Base-by-base conservation (phyloP, 2,888 invertebrate species). In the Orthosia cruda region DNA sequence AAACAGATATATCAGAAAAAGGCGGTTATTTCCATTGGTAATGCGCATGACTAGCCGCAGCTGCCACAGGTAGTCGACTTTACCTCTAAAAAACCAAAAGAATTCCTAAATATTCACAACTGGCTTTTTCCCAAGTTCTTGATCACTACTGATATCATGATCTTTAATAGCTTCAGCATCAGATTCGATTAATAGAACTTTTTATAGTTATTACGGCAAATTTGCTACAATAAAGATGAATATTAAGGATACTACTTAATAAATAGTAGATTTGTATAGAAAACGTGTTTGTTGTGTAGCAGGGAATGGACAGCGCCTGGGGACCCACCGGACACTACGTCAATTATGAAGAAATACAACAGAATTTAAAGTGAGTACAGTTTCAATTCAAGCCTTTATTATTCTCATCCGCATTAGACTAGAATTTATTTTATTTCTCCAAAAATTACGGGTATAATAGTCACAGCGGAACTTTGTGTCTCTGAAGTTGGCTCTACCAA, bases 311-410 rank as follows among this genome's bases (percentile, higher is more conserved):
- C 84, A 95, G 96, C 84, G 96, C 97, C 9, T 97, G 96, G 96
- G 97, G 97, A 52, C 95, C 96, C 0, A 93, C 95, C 59, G 97
- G 97, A 4, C 98, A 98, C 92, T 98, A 98, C 93, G 98, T 98
- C 83, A 98, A 98, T 94, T 98, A 98, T 89, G 98, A 98, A 92
- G 98, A 98, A 95, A 97, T 98, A 89, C 98, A 98, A 94, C 98
- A 98, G 90, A 98, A 98, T 93, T 96, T 98, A 88, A 98, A 98
- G 98, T 98, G 96, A 97, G 97, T 95, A 83, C 71, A 49, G 15
- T 15, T 52, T 9, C 45, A 15, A 45, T 26, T 18, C 3, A 16
- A 23, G 0, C 55, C 15, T 54, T 40, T 40, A 7, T 40, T 40
- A 40, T 40, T 9, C 9, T 40, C 40, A 40, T 9, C 40, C 9